phyloP scores from a whole-genome alignment of 2,888 invertebrate species.

The Oscheius onirici region DNA sequence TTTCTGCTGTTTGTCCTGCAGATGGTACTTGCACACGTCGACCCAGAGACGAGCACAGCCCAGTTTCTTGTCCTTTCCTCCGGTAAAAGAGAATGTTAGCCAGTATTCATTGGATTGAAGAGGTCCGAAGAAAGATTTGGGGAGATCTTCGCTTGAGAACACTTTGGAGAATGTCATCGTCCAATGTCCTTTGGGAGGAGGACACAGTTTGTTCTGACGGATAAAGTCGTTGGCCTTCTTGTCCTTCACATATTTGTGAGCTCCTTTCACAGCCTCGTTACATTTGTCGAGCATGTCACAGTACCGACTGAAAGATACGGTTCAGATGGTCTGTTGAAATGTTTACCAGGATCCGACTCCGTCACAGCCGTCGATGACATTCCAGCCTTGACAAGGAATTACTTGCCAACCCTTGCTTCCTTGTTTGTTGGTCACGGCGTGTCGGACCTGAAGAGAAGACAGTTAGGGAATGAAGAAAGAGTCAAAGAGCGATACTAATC shows the following conservation, averaged over 20 bases:
- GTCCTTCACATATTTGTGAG: conserved; percentile 70
- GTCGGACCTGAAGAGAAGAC: conserved; percentile 60
- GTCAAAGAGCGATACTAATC: too few species aligned
- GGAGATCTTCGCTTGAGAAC: conserved; percentile 70
- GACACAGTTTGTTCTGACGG: conserved; percentile 62
- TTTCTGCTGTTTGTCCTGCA: conserved; percentile 66
- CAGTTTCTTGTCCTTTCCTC: conserved; percentile 68
- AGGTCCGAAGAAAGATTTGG: conserved; percentile 71
- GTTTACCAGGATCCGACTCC: conserved; percentile 71
- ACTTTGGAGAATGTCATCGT: conserved; percentile 72
- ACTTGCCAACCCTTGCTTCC: conserved; percentile 71
- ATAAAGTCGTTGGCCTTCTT: conserved; percentile 66
- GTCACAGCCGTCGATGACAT: conserved; percentile 71
- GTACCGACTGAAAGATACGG: conserved; percentile 60
- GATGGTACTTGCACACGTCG: conserved; percentile 70
- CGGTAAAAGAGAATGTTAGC: conserved; percentile 71
- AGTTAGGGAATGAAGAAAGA: too few species aligned
- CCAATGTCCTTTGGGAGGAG: conserved; percentile 69
- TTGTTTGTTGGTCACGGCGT: conserved; percentile 68
- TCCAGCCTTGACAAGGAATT: conserved; percentile 72
- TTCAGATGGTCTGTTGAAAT: background rate
- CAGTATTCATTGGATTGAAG: conserved; percentile 72
- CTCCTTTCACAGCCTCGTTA: conserved; percentile 69
- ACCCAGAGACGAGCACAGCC: conserved; percentile 70
- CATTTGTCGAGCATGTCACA: conserved; percentile 72